Base-by-base conservation (phyloP, 92 coral and sea anemone species). In the Porites evermanni region DNA sequence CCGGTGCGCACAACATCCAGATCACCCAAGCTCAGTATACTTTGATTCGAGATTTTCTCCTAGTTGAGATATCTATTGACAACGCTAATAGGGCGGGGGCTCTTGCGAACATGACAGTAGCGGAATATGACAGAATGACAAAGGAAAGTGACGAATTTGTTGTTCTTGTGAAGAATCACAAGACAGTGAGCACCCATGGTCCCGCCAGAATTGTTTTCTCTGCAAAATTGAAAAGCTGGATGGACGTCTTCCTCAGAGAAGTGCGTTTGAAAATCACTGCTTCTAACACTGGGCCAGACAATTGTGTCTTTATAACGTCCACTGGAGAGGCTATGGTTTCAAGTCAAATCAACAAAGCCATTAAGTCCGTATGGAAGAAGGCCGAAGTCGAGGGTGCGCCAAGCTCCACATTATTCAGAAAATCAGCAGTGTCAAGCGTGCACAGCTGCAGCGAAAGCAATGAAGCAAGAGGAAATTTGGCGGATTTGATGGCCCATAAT, bases 1-100 rank as follows among this genome's bases (percentile, higher is more conserved):
- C 21, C 21, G 21, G 84, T 84, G 67, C 70, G 21, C 54, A 66
- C 50, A 78, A 59, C 56, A 68, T 87, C 14, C 78, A 65, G 63
- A 74, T 89, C 21, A 85, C 89, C 52, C 88, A 89, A 75, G 63
- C 84, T n/a, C 64, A 67, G 70, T 92, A 84, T 72, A 85, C 91
- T 12, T 69, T 92, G 44, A 79, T 85, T 58, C 20, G 86, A 85
- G 90, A 92, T 71, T 92, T 65, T 71, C 77, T 89, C 38, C 19
- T 92, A 20, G 86, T 83, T 9, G 86, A 89, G 70, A 87, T 92
- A 32, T 79, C 88, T 32, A 77, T 89, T 51, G 91, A 89, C 78
- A 92, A 89, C 59, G 93, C 95, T 12, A 85, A 85, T 64, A 79
- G 93, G 56, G 88, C 93, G 68, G 92, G 93, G 8, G 91, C 87